phyloP scores from a whole-genome alignment of 2,888 invertebrate genomes.

The Drosophila prolongata region DNA sequence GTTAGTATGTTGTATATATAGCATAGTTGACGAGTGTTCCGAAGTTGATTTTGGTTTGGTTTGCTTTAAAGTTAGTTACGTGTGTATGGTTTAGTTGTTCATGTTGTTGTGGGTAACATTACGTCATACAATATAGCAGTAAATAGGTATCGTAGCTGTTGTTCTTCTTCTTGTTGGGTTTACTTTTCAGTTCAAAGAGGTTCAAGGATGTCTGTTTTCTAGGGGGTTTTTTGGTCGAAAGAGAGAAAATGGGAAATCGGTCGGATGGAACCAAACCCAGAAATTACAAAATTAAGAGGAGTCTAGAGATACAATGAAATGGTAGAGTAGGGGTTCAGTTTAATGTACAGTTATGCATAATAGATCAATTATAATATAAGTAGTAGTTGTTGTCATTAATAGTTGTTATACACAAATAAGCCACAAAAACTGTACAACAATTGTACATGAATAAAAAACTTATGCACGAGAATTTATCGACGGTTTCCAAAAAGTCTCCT shows the following conservation, averaged over 20 bases:
- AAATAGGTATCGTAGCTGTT: constrained; percentile 77
- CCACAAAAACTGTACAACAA: constrained; percentile 67
- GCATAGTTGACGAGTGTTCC: constrained; percentile 70
- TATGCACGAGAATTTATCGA: constrained; percentile 72
- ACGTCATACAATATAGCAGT: constrained; percentile 75
- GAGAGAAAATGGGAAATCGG: constrained; percentile 1
- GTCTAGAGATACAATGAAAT: constrained; percentile 1
- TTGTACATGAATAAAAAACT: constrained; percentile 65
- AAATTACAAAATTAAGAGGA: background rate
- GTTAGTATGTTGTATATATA: constrained; percentile 41
- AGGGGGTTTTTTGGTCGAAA: constrained; percentile 11
- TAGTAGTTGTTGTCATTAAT: constrained; percentile 51
- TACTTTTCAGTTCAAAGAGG: constrained; percentile 68
- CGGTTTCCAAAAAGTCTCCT: constrained; percentile 69
- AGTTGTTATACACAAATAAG: constrained; percentile 71
- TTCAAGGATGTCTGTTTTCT: constrained; percentile 19
- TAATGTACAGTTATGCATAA: constrained; percentile 36
- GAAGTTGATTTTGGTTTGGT: constrained; percentile 46
- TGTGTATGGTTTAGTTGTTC: constrained; percentile 24
- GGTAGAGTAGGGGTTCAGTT: constrained; percentile 4
- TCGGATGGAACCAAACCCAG: constrained; percentile 2
- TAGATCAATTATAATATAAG: constrained; percentile 55
- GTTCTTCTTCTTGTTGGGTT: constrained; percentile 59
- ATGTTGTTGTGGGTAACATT: constrained; percentile 68
- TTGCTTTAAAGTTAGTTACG: constrained; percentile 38